Evolutionary conservation across 2,113 vertebrate genomes (phyloP).

Genomic region (Lamprotornis superbus): DNA sequence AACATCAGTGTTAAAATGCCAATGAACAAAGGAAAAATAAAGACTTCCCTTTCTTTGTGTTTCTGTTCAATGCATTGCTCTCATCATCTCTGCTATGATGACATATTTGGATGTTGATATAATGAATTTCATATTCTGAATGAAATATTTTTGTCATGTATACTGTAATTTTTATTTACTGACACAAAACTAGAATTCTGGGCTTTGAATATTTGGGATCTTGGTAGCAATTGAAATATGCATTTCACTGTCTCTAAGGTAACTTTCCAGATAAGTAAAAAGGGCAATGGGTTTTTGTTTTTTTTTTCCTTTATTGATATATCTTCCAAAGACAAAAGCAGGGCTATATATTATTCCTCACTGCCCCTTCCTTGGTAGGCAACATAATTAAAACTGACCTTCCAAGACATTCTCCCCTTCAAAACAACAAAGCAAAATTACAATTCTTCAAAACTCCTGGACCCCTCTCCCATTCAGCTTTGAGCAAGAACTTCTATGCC

Average conservation of each 20-base stretch:
- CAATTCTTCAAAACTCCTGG: not conserved
- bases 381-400: not conserved
- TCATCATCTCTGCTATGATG: not conserved
- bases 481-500: not conserved
- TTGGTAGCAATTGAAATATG: not conserved
- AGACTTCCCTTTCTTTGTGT: not conserved
- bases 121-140: not conserved
- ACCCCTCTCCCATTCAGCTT: not conserved
- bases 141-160: not conserved
- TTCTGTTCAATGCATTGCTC: not conserved
- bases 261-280: not conserved
- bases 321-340: slow-evolving; percentile 12
- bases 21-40: not conserved
- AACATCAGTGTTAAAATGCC: not conserved
- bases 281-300: not conserved
- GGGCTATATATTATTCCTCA: not conserved
- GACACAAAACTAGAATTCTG: not conserved
- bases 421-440: not conserved
- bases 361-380: not conserved
- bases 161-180: not conserved
- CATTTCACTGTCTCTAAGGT: not conserved
- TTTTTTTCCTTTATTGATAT: not conserved
- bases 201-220: not conserved
- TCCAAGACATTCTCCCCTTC: not conserved
- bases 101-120: not conserved